A percentile compares a stretch with the other conserved stretches of the same genome.
Evolutionary conservation across 2,888 invertebrate genomes (phyloP).

Genomic region (Eupelmus urozonus): DNA sequence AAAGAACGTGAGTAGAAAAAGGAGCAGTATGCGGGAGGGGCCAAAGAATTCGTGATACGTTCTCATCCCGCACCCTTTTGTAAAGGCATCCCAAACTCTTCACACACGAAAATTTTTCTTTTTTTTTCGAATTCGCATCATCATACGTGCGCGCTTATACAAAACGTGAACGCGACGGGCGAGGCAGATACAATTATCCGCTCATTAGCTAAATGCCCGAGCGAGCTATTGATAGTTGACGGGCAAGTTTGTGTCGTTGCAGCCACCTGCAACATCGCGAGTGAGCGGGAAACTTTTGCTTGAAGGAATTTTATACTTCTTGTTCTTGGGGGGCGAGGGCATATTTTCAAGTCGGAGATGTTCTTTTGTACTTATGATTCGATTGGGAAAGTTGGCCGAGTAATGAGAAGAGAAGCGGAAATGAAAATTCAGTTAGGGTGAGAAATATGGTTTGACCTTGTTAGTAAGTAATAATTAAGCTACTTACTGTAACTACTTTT

Average conservation of each 20-base stretch:
- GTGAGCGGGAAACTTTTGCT: conserved; percentile 25
- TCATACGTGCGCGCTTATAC: neutral
- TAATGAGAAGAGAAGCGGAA: no score
- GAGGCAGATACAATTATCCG: conserved; percentile 28
- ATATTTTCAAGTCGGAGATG: neutral
- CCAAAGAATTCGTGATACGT: conserved; percentile 37
- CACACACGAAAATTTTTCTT: no score
- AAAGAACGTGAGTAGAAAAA: conserved; percentile 11
- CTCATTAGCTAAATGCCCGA: conserved; percentile 43
- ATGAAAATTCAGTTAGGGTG: no score
- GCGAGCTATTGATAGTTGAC: conserved; percentile 31
- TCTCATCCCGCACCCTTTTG: neutral
- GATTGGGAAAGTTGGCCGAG: no score
- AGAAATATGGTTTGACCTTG: no score
- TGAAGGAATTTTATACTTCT: neutral
- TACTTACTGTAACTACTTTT: no score
- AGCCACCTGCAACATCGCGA: conserved; percentile 19
- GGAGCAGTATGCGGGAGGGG: neutral
- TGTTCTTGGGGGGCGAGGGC: neutral
- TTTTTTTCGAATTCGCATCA: neutral
- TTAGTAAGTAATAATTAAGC: no score
- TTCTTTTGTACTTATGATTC: neutral
- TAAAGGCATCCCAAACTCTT: no score
- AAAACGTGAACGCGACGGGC: neutral
- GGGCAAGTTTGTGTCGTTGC: conserved; percentile 25